Evolutionary conservation across 2,888 invertebrate genomes (phyloP).

Genomic region (Oxystoma pomonae): DNA sequence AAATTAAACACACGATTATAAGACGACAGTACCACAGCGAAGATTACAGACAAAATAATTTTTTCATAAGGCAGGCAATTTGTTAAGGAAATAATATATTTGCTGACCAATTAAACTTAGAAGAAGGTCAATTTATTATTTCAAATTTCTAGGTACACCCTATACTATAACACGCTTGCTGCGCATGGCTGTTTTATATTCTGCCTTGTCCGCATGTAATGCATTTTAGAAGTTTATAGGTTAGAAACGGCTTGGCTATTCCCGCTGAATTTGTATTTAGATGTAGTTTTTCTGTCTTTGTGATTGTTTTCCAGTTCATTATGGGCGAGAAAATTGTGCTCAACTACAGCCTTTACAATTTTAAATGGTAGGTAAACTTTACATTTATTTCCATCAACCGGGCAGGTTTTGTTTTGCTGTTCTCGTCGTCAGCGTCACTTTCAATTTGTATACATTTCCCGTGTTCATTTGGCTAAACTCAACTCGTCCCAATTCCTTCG

Average conservation of each 20-base stretch:
- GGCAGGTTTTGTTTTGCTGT: background rate
- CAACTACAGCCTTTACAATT: background rate
- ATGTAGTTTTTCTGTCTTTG: background rate
- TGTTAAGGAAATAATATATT: too few relatives aligned
- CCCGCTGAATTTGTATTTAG: background rate
- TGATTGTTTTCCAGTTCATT: background rate
- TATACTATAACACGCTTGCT: background rate
- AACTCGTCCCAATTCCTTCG: background rate
- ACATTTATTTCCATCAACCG: background rate
- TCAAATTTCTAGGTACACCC: background rate
- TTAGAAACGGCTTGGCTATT: background rate
- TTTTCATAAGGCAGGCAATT: too few relatives aligned
- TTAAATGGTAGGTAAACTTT: background rate
- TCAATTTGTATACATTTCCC: background rate
- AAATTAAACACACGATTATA: too few relatives aligned
- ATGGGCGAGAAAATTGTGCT: background rate
- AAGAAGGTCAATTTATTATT: too few relatives aligned
- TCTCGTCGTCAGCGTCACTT: background rate
- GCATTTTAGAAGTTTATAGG: background rate
- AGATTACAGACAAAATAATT: too few relatives aligned
- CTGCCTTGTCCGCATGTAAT: background rate
- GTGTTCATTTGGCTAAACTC: background rate
- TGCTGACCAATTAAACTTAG: too few relatives aligned
- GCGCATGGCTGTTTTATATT: background rate
- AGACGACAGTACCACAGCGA: too few relatives aligned